Percentiles rank a stretch among this genome's conserved stretches.
Conservation (phyloP, 1,140 invertebrate species). For the Antheraea mylitta region DNA sequence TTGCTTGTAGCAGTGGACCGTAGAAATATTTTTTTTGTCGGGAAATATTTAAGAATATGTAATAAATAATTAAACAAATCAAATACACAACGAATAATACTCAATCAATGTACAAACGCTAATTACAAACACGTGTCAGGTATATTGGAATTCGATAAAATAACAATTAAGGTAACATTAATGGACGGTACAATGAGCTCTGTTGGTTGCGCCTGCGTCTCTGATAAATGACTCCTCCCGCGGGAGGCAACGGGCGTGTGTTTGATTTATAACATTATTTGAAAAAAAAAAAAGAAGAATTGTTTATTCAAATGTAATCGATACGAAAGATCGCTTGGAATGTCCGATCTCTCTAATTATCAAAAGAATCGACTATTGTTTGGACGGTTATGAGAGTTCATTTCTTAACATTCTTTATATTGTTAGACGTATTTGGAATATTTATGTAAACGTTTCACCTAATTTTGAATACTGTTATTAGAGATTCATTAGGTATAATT, state of each 20-base stretch:
- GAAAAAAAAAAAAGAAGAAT: slow-evolving; percentile 55
- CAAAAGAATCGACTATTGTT: slow-evolving; percentile 30
- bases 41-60: background rate
- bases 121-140: slow-evolving; percentile 56
- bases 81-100: slow-evolving; percentile 7
- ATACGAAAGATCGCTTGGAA: slow-evolving; percentile 53
- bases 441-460: background rate
- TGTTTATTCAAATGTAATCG: slow-evolving; percentile 71
- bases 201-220: slow-evolving; percentile 46
- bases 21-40: too few species aligned
- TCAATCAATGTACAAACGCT: slow-evolving; percentile 36
- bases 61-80: slow-evolving; percentile 1
- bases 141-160: slow-evolving; percentile 68
- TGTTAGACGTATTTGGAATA: background rate
- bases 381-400: slow-evolving; percentile 2
- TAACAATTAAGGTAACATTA: slow-evolving; percentile 73
- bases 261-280: slow-evolving; percentile 76
- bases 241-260: slow-evolving; percentile 56
- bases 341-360: slow-evolving; percentile 31
- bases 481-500: too few species aligned
- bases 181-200: slow-evolving; percentile 53
- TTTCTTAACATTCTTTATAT: background rate
- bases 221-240: slow-evolving; percentile 67
- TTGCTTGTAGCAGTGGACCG: too few species aligned
- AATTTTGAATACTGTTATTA: too few species aligned